Evolutionary conservation across 2,888 invertebrate species (phyloP).

Genomic region (Diadegma fenestrale): DNA sequence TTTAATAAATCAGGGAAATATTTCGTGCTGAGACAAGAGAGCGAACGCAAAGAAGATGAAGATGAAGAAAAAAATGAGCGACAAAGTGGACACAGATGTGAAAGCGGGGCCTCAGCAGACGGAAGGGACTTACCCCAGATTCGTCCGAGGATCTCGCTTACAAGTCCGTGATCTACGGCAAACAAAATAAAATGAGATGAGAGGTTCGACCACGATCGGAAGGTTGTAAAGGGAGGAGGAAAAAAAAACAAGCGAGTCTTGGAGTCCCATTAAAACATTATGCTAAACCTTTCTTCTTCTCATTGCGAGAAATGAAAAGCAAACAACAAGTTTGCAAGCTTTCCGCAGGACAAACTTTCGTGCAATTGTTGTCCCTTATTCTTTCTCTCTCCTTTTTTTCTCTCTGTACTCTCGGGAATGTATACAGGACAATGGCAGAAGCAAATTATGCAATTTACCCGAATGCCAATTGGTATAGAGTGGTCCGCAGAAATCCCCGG

Average conservation of each 20-base stretch:
- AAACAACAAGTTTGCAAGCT: neutral
- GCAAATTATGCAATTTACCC: constrained; percentile 7
- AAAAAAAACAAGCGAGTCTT: neutral
- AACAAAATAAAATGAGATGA: constrained; percentile 67
- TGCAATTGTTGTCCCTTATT: neutral
- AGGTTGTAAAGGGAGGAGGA: no score
- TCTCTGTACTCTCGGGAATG: neutral
- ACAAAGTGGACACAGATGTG: constrained; percentile 29
- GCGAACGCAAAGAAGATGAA: neutral
- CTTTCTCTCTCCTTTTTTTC: neutral
- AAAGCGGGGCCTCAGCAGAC: constrained; percentile 63
- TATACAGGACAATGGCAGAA: neutral
- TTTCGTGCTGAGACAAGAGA: neutral
- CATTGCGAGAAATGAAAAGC: neutral
- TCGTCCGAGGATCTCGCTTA: constrained; percentile 71
- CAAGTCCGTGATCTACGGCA: constrained; percentile 72
- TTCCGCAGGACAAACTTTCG: constrained; percentile 1
- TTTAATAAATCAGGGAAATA: neutral
- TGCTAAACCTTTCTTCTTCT: neutral
- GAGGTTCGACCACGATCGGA: constrained; percentile 52
- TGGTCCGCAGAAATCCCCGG: constrained; percentile 26
- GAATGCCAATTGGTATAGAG: neutral
- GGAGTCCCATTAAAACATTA: neutral
- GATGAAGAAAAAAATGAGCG: neutral
- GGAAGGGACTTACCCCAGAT: constrained; percentile 74